These are phyloP conservation scores for Platygyra sinensis DNA, from an alignment of 64 coral and sea anemone species.

Conservation along the genomic window DNA sequence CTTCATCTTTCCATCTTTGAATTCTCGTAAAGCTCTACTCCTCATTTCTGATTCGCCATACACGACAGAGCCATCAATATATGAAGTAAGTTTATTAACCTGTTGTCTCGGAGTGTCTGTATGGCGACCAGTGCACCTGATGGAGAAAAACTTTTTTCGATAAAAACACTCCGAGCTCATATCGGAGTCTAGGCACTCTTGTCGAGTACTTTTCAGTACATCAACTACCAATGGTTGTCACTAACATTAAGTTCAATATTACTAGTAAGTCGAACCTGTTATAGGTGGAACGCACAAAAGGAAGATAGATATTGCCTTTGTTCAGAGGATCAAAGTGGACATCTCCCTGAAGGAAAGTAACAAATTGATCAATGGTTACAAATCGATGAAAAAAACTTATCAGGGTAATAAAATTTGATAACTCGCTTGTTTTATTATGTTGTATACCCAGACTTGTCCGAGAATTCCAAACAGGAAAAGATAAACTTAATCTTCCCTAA, in stretches of 20 bases:
- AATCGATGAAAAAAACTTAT: not conserved
- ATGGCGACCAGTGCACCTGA: slow-evolving; percentile 69
- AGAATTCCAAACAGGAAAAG: no score
- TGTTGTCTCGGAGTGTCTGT: slow-evolving; percentile 66
- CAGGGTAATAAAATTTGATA: no score
- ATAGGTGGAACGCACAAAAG: slow-evolving; percentile 85
- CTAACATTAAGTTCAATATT: not conserved
- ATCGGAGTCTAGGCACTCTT: not conserved
- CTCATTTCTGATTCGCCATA: slow-evolving; percentile 73
- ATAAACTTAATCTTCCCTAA: no score
- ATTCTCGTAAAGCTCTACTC: slow-evolving; percentile 56
- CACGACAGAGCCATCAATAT: slow-evolving; percentile 85
- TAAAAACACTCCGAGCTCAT: no score
- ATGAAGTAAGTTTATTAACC: slow-evolving; percentile 85
- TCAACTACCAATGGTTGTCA: not conserved
- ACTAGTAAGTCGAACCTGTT: slow-evolving; percentile 63
- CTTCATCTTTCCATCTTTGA: slow-evolving; percentile 86
- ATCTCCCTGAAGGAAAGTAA: slow-evolving; percentile 60
- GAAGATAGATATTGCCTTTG: slow-evolving; percentile 61
- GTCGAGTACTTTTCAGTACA: not conserved
- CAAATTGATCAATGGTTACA: not conserved
- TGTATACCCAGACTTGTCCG: no score
- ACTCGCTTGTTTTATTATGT: no score
- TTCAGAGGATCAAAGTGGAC: slow-evolving; percentile 86
- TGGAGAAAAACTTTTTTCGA: not conserved